These are phyloP conservation scores for Drosophila stalkeri DNA, from an alignment of 2,888 invertebrate species.

Conservation along the genomic window DNA sequence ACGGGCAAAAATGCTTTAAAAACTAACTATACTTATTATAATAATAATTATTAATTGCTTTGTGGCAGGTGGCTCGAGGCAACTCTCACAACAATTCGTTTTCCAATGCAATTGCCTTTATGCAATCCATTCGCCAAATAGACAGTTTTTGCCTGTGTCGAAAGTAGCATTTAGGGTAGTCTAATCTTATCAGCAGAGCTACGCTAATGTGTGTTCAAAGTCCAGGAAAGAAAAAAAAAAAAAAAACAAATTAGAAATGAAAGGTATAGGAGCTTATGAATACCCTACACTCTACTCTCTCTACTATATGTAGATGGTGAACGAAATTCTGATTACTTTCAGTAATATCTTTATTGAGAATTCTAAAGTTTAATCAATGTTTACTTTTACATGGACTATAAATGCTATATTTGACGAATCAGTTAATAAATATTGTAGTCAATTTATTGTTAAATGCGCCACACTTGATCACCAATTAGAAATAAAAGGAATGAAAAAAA, in stretches of 20 bases:
- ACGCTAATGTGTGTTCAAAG: slow-evolving; percentile 63
- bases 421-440: not conserved
- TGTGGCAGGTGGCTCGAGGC: slow-evolving; percentile 44
- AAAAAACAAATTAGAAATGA: not conserved
- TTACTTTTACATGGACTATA: not conserved
- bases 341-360: not conserved
- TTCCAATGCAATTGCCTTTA: slow-evolving; percentile 19
- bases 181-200: slow-evolving; percentile 61
- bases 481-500: slow-evolving; percentile 6
- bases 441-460: slow-evolving; percentile 8
- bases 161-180: slow-evolving; percentile 16
- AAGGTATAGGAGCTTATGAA: not conserved
- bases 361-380: not conserved
- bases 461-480: slow-evolving; percentile 49
- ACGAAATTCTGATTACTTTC: not conserved
- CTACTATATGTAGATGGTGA: not conserved
- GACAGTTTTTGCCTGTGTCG: slow-evolving; percentile 16
- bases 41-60: slow-evolving; percentile 76
- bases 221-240: slow-evolving; percentile 11
- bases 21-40: slow-evolving; percentile 49
- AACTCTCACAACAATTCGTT: slow-evolving; percentile 29
- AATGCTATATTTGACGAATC: not conserved
- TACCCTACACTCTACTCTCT: slow-evolving; percentile 6
- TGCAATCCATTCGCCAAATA: slow-evolving; percentile 12
- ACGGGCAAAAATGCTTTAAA: slow-evolving; percentile 14